A percentile compares a stretch with the other conserved stretches of the same genome.
These are phyloP conservation scores for Paralichthys olivaceus DNA, from an alignment of 2,113 vertebrate genomes.

Conservation along the genomic window DNA sequence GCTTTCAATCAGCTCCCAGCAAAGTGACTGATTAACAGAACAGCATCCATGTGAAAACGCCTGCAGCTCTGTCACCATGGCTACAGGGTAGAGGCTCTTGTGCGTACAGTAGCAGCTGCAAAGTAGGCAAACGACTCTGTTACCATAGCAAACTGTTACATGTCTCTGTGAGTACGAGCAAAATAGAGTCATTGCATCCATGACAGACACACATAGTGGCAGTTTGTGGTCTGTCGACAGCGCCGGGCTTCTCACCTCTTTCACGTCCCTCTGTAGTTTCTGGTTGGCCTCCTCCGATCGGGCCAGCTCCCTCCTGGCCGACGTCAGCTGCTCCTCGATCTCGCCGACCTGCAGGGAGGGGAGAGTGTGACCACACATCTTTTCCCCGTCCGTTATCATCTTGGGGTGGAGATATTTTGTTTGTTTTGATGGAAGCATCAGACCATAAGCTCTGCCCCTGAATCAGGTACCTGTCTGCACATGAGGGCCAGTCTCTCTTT, in stretches of 20 bases:
- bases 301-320: constrained; percentile 88
- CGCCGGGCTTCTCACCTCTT: constrained; percentile 84
- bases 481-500: constrained; percentile 90
- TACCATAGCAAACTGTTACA: constrained; percentile 48
- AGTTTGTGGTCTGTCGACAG: constrained; percentile 25
- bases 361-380: constrained; percentile 2
- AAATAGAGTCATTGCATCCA: constrained; percentile 30
- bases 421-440: background rate
- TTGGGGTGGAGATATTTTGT: background rate
- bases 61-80: constrained; percentile 47
- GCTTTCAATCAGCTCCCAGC: constrained; percentile 27
- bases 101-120: constrained; percentile 44
- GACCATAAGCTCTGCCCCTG: background rate
- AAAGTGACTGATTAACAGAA: constrained; percentile 16
- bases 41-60: background rate
- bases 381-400: background rate
- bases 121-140: constrained; percentile 50
- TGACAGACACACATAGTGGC: constrained; percentile 31
- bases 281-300: constrained; percentile 90
- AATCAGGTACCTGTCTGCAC: constrained; percentile 85
- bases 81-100: constrained; percentile 28
- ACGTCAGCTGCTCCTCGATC: constrained; percentile 91
- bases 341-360: constrained; percentile 85
- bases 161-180: constrained; percentile 23
- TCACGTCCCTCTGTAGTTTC: constrained; percentile 92